Conservation (phyloP, 2,797 vertebrate species). For the Cuculus canorus region DNA sequence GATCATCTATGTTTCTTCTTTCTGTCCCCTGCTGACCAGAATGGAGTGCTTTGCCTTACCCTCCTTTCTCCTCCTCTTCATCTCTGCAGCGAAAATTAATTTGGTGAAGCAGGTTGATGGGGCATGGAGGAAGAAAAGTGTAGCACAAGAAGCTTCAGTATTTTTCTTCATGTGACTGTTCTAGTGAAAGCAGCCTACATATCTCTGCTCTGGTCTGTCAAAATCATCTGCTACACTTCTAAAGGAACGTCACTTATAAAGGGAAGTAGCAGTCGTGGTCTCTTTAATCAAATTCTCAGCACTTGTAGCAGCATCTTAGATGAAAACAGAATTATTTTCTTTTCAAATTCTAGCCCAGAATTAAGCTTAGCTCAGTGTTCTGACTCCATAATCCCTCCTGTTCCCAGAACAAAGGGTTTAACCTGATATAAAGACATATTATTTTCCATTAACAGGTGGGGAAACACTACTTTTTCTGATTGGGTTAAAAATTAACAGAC, state of each 20-base stretch:
- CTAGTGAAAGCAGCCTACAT: background rate
- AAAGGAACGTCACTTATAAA: constrained; percentile 10
- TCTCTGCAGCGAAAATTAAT: background rate
- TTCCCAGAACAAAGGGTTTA: background rate
- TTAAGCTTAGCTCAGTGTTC: background rate
- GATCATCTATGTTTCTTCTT: background rate
- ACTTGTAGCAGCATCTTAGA: background rate
- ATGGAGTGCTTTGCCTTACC: background rate
- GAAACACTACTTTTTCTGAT: background rate
- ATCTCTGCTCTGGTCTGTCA: background rate
- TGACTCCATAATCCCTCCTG: background rate
- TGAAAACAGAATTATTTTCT: background rate
- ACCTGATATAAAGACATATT: background rate
- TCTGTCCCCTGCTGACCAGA: background rate
- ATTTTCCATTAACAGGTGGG: background rate
- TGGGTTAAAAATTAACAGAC: background rate
- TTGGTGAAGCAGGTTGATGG: background rate
- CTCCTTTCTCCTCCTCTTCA: background rate
- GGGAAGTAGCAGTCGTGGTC: background rate
- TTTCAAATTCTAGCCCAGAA: background rate
- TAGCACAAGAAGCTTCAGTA: background rate
- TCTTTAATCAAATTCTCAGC: constrained; percentile 1
- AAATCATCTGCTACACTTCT: background rate
- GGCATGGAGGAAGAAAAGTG: background rate
- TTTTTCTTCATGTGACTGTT: background rate